Percentiles rank a stretch among this genome's conserved stretches.
These are phyloP conservation scores for Verasper variegatus DNA, from an alignment of 2,113 vertebrate genomes.

Conservation along the genomic window DNA sequence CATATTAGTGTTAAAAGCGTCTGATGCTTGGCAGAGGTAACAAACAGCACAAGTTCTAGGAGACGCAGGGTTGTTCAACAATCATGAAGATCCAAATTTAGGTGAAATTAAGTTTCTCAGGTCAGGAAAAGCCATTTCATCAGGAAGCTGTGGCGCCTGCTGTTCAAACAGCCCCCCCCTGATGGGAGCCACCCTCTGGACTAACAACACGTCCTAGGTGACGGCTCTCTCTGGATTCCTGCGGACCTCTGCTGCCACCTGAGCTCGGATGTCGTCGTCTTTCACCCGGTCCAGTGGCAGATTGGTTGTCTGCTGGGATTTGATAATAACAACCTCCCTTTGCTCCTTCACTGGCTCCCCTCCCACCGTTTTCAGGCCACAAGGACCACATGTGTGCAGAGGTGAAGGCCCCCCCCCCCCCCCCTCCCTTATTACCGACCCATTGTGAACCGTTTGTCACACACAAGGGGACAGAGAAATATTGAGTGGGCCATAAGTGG, in stretches of 20 bases:
- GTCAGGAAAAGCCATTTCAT: no score
- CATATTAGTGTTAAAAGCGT: neutral
- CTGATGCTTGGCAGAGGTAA: neutral
- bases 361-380: slow-evolving; percentile 16
- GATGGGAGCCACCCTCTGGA: neutral
- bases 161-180: no score
- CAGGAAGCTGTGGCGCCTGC: no score
- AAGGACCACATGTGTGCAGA: slow-evolving; percentile 32
- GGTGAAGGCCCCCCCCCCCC: slow-evolving; percentile 12
- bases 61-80: no score
- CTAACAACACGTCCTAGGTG: slow-evolving; percentile 16
- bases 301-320: slow-evolving; percentile 19
- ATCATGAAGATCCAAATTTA: no score
- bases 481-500: slow-evolving; percentile 32
- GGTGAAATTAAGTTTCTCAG: no score
- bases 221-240: slow-evolving; percentile 10
- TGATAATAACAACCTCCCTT: slow-evolving; percentile 14
- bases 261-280: slow-evolving; percentile 49
- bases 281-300: slow-evolving; percentile 19
- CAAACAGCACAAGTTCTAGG: no score
- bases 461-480: slow-evolving; percentile 49
- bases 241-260: slow-evolving; percentile 11
- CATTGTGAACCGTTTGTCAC: slow-evolving; percentile 66
- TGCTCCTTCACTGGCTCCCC: slow-evolving; percentile 32
- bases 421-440: slow-evolving; percentile 65